phyloP scores from a whole-genome alignment of 2,113 vertebrate species.

The Collichthys lucidus region DNA sequence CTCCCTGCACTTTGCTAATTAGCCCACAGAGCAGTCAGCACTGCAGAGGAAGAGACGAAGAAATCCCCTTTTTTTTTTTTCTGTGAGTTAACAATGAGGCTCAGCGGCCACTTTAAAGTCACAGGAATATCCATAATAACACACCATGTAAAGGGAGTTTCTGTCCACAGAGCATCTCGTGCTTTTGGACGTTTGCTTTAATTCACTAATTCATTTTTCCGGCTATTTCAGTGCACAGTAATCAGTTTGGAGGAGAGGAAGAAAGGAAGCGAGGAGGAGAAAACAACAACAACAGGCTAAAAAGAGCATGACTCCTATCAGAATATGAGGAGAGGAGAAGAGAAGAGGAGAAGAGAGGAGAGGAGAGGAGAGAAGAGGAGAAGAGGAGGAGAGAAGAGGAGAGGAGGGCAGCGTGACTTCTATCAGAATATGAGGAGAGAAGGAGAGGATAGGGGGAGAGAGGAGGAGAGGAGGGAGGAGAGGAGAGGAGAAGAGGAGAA shows the following conservation, averaged over 20 bases:
- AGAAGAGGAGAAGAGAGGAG: background rate
- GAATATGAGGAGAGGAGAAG: conserved; percentile 29
- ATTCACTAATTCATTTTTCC: conserved; percentile 29
- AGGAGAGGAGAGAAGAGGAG: conserved; percentile 32
- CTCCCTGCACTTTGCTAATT: conserved; percentile 25
- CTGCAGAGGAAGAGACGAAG: conserved; percentile 1
- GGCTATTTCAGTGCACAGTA: conserved; percentile 21
- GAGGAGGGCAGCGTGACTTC: no score
- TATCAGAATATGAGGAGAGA: no score
- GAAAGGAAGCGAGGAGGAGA: background rate
- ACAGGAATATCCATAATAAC: conserved; percentile 1
- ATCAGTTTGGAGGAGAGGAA: conserved; percentile 16
- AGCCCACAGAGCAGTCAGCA: conserved; percentile 8
- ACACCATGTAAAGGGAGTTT: background rate
- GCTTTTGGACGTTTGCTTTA: conserved; percentile 25
- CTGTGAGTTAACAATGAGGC: conserved; percentile 31
- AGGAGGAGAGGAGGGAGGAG: conserved; percentile 42
- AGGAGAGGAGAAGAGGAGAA: background rate
- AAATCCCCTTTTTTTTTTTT: conserved; percentile 14
- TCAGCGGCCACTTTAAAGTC: no score
- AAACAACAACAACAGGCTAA: conserved; percentile 2
- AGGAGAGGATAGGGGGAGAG: no score
- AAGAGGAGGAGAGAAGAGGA: conserved; percentile 21
- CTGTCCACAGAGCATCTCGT: conserved; percentile 12
- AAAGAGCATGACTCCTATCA: conserved; percentile 61